These are phyloP conservation scores for Oncorhynchus mykiss DNA, from an alignment of 2,113 vertebrate species.

Conservation along the genomic window DNA sequence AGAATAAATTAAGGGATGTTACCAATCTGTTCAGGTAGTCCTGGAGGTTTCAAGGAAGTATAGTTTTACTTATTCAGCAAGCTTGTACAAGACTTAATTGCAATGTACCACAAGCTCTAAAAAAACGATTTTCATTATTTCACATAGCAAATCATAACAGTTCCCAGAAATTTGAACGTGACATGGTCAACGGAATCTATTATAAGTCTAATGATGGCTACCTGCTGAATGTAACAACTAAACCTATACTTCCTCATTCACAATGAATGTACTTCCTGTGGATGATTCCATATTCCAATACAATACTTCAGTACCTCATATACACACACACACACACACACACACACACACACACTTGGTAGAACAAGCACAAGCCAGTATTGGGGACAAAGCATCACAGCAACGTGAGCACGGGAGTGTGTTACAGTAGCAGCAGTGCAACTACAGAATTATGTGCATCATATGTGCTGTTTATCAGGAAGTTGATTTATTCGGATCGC, in stretches of 20 bases:
- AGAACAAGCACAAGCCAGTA: constrained; percentile 32
- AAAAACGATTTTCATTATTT: not conserved
- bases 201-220: not conserved
- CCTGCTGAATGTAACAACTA: constrained; percentile 8
- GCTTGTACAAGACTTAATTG: not conserved
- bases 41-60: constrained; percentile 33
- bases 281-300: constrained; percentile 13
- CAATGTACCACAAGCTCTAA: not conserved
- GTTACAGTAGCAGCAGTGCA: constrained; percentile 13
- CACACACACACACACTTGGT: not conserved
- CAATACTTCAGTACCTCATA: constrained; percentile 26
- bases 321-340: constrained; percentile 3
- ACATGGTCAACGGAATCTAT: not conserved
- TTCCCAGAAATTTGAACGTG: too few relatives aligned
- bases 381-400: constrained; percentile 40
- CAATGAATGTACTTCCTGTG: constrained; percentile 35
- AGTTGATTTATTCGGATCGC: constrained; percentile 3
- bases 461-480: constrained; percentile 4
- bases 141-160: not conserved
- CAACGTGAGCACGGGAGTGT: constrained; percentile 28
- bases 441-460: constrained; percentile 27
- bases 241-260: constrained; percentile 41
- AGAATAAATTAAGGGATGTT: not conserved
- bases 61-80: constrained; percentile 37
- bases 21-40: constrained; percentile 45